Conservation (phyloP, 2,113 vertebrate species). For the Thalassoma bifasciatum region DNA sequence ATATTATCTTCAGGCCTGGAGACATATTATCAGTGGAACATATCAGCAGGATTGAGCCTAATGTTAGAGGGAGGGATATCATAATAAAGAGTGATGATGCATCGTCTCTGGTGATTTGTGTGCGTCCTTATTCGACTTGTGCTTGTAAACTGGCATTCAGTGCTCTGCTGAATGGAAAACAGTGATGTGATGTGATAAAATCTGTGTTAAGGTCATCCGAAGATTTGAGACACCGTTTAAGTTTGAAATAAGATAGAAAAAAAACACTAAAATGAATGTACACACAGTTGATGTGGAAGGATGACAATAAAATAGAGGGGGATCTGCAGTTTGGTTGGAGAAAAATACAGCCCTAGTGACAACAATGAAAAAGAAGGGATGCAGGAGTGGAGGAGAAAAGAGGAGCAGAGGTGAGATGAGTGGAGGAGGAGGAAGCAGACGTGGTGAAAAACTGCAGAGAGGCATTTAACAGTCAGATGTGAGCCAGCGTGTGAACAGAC, state of each 20-base stretch:
- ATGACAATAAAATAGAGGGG: constrained; percentile 22
- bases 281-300: neutral
- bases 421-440: neutral
- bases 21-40: neutral
- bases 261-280: neutral
- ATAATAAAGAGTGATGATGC: neutral
- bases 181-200: neutral
- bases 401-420: constrained; percentile 7
- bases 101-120: neutral
- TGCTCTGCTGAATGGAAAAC: neutral
- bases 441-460: constrained; percentile 3
- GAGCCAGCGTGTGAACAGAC: constrained; percentile 8
- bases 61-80: neutral
- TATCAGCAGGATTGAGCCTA: neutral
- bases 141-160: neutral
- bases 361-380: neutral
- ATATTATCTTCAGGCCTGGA: neutral
- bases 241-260: neutral
- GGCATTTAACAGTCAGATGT: constrained; percentile 22
- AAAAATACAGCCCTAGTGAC: neutral
- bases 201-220: neutral
- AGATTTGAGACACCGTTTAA: too few species aligned
- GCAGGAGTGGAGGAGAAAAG: neutral
- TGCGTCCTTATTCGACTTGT: neutral
- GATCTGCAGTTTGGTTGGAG: neutral